phyloP scores from a whole-genome alignment of 2,113 vertebrate species.

The Alexandromys fortis region DNA sequence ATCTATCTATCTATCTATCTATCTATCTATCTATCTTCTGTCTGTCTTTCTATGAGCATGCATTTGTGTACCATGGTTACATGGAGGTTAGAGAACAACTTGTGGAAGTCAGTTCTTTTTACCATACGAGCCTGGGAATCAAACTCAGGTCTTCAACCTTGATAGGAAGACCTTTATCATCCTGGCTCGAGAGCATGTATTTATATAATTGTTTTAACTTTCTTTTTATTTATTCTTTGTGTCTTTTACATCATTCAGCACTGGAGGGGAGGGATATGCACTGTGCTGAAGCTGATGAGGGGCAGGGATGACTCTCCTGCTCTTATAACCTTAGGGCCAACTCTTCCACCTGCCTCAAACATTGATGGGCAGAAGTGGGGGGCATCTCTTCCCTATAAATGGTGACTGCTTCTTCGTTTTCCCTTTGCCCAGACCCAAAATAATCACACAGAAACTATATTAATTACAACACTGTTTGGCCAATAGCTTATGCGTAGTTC shows the following conservation, averaged over 20 bases:
- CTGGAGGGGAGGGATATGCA: no score
- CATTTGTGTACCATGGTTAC: neutral
- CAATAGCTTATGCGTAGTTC: no score
- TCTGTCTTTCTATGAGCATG: neutral
- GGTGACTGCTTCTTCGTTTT: no score
- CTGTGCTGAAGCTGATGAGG: neutral
- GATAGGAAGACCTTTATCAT: neutral
- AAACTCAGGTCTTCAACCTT: neutral
- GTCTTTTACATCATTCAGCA: neutral
- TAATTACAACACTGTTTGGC: no score
- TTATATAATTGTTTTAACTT: neutral
- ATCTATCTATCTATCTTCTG: neutral
- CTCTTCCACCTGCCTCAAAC: neutral
- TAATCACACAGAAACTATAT: no score
- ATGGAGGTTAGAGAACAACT: neutral
- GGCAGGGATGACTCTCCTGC: neutral
- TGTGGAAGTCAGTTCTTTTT: neutral
- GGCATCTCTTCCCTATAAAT: neutral
- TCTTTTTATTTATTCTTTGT: neutral
- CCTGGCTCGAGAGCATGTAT: neutral
- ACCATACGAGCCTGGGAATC: neutral
- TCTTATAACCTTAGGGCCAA: neutral
- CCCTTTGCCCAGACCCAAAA: no score
- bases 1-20: neutral
- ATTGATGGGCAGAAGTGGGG: neutral